These are phyloP conservation scores for Zhuqinia jingwanae DNA, from an alignment of 2,888 invertebrate genomes.

Conservation along the genomic window DNA sequence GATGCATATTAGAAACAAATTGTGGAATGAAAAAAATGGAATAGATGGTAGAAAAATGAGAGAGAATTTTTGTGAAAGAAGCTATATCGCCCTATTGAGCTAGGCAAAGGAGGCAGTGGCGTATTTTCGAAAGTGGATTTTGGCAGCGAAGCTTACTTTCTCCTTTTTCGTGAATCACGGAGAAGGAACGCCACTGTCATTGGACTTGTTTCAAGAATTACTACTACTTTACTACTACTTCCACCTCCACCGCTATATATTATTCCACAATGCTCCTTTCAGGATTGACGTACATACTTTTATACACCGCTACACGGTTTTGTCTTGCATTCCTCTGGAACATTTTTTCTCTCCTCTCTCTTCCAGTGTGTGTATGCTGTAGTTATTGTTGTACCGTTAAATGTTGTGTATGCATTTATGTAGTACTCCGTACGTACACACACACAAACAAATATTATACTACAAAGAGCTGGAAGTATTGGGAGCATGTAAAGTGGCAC, in stretches of 20 bases:
- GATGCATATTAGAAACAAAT: background rate
- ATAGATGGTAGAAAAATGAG: background rate
- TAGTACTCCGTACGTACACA: background rate
- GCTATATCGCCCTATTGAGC: constrained; percentile 28
- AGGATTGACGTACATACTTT: constrained; percentile 19
- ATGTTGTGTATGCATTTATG: too few relatives aligned
- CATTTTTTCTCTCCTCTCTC: constrained; percentile 16
- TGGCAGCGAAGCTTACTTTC: background rate
- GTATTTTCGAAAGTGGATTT: background rate
- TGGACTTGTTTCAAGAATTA: constrained; percentile 45
- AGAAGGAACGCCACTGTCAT: constrained; percentile 42
- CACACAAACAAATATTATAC: background rate
- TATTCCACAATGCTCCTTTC: background rate
- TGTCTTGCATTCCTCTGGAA: constrained; percentile 11
- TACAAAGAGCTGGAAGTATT: background rate
- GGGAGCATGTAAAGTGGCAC: constrained; percentile 23
- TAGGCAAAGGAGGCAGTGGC: constrained; percentile 48
- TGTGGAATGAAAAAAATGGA: constrained; percentile 12
- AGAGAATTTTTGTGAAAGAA: constrained; percentile 55
- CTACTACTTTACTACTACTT: constrained; percentile 5
- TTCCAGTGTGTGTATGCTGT: too few relatives aligned
- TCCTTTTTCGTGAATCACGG: constrained; percentile 1
- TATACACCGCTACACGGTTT: background rate
- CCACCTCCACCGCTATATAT: background rate
- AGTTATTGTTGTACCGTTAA: too few relatives aligned